Evolutionary conservation across 2,113 vertebrate genomes (phyloP).

Genomic region (Hemibagrus wyckioides): DNA sequence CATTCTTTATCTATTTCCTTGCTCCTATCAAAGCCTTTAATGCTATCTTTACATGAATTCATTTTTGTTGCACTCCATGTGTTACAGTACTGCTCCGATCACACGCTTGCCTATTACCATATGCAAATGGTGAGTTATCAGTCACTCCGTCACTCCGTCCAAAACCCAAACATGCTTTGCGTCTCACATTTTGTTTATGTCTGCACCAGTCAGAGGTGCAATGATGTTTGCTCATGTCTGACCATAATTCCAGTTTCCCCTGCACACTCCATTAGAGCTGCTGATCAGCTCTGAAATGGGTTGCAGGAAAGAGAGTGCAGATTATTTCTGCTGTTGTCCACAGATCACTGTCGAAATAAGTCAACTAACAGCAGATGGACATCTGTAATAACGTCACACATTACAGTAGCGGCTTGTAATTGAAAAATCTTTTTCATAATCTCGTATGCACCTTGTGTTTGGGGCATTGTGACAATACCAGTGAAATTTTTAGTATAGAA

Average conservation of each 20-base stretch:
- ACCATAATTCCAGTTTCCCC: background rate
- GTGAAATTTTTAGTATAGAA: background rate
- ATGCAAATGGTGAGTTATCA: background rate
- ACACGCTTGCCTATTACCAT: background rate
- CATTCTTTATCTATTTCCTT: background rate
- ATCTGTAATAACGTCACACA: background rate
- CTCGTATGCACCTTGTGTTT: background rate
- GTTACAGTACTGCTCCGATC: background rate
- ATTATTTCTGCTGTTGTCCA: background rate
- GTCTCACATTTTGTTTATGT: background rate
- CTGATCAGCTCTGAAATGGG: conserved; percentile 3
- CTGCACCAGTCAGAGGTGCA: background rate
- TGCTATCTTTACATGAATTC: background rate
- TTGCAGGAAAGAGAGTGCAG: background rate
- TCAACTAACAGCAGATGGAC: background rate
- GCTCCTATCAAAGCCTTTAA: background rate
- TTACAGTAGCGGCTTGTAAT: background rate
- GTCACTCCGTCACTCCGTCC: background rate
- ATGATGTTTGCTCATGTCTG: background rate
- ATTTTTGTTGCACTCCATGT: background rate
- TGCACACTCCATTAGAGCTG: background rate
- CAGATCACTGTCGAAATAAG: background rate
- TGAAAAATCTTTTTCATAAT: background rate
- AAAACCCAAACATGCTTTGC: conserved; percentile 7
- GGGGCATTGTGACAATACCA: background rate